Percentiles rank a stretch among this genome's conserved stretches.
These are phyloP conservation scores for Magallana gigas DNA, from an alignment of 1,140 invertebrate genomes.

Conservation along the genomic window DNA sequence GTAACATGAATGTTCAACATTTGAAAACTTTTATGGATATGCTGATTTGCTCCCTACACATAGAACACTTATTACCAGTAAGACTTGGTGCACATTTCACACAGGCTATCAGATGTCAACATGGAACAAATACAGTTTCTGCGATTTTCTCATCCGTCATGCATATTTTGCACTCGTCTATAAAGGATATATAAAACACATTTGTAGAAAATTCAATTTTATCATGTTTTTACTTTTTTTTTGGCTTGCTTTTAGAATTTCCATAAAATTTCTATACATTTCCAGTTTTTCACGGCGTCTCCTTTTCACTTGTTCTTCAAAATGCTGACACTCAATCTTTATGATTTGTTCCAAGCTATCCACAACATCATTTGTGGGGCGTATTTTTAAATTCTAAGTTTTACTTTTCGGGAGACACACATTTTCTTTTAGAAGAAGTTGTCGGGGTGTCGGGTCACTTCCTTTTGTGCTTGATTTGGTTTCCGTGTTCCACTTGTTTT, in stretches of 20 bases:
- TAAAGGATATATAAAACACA: neutral
- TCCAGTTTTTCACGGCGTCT: conserved; percentile 27
- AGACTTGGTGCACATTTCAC: neutral
- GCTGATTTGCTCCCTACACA: too few species aligned
- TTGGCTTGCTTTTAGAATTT: conserved; percentile 12
- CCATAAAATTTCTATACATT: neutral
- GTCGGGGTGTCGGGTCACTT: too few species aligned
- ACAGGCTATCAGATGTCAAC: neutral
- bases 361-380: too few species aligned
- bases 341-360: neutral
- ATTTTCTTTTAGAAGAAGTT: neutral
- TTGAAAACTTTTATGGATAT: too few species aligned
- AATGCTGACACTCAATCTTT: neutral
- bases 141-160: conserved; percentile 23
- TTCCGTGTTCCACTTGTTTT: neutral
- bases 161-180: conserved; percentile 36
- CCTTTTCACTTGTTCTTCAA: conserved; percentile 42
- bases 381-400: neutral
- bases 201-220: neutral
- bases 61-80: conserved; percentile 30
- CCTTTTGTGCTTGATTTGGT: neutral
- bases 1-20: too few species aligned
- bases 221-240: neutral
- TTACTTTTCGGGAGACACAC: neutral
- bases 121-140: conserved; percentile 4